phyloP scores from a whole-genome alignment of 2,113 vertebrate species.

The Corythoichthys intestinalis region DNA sequence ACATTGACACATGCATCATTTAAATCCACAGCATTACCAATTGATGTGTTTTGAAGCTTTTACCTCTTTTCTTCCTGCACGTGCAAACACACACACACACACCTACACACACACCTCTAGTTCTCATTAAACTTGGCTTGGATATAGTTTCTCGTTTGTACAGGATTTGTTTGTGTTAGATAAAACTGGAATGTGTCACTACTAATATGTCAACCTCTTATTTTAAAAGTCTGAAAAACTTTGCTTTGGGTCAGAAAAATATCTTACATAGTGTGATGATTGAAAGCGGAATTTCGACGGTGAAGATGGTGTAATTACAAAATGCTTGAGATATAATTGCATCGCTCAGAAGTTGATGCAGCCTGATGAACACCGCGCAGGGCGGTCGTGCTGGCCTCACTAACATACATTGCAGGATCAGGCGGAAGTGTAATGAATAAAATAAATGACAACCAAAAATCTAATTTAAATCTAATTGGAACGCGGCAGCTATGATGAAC shows the following conservation, averaged over 20 bases:
- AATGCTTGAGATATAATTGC: slow-evolving; percentile 1
- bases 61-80: background rate
- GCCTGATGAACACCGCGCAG: background rate
- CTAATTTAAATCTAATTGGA: too few species aligned
- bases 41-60: slow-evolving; percentile 29
- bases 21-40: slow-evolving; percentile 18
- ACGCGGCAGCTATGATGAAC: background rate
- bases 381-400: background rate
- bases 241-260: background rate
- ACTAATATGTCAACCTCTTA: slow-evolving; percentile 27
- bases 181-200: slow-evolving; percentile 7
- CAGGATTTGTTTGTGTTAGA: slow-evolving; percentile 13
- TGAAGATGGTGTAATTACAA: background rate
- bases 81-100: slow-evolving; percentile 9
- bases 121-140: slow-evolving; percentile 32
- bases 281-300: background rate
- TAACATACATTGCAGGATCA: background rate
- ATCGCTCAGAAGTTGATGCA: background rate
- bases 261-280: slow-evolving; percentile 1
- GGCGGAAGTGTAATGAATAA: background rate
- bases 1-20: slow-evolving; percentile 23
- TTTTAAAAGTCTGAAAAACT: slow-evolving; percentile 17
- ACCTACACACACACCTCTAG: slow-evolving; percentile 22
- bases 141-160: slow-evolving; percentile 16
- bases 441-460: background rate